Percentiles rank a stretch among this genome's conserved stretches.
Conservation (phyloP, 2,797 vertebrate species). For the Poecilia velifera region DNA sequence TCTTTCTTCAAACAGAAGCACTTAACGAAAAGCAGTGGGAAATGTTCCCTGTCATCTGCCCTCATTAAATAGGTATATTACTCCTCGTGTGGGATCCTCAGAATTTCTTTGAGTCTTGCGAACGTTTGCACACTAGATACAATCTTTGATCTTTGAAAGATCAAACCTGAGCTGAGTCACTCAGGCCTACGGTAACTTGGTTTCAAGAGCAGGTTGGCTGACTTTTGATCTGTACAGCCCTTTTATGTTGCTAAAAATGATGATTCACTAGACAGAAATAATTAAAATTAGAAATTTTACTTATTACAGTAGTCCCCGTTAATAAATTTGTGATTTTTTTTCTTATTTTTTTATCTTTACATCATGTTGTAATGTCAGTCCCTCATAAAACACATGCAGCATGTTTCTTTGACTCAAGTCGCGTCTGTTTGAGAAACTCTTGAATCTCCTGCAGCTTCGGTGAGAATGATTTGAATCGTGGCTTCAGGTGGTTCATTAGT, state of each 20-base stretch:
- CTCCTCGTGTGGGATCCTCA: slow-evolving; percentile 1
- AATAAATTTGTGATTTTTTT: too few relatives aligned
- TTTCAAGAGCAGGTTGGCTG: slow-evolving; percentile 4
- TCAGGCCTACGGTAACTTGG: neutral
- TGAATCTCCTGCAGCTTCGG: neutral
- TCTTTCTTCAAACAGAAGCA: slow-evolving; percentile 16
- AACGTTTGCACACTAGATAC: slow-evolving; percentile 14
- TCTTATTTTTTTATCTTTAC: neutral
- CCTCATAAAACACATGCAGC: neutral
- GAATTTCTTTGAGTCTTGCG: slow-evolving; percentile 17
- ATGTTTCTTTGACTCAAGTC: neutral
- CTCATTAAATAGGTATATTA: slow-evolving; percentile 13
- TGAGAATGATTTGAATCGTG: slow-evolving; percentile 24
- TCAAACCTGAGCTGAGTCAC: slow-evolving; percentile 16
- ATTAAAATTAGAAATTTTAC: neutral
- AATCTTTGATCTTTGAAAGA: slow-evolving; percentile 34
- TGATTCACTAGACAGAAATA: neutral
- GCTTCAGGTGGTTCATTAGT: slow-evolving; percentile 21
- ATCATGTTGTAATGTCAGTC: neutral
- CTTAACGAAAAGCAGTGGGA: neutral
- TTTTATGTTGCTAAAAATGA: slow-evolving; percentile 2
- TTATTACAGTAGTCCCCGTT: neutral
- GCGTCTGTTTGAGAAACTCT: neutral
- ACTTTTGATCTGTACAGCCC: neutral
- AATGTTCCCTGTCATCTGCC: slow-evolving; percentile 2